Base-by-base conservation (phyloP, 2,113 vertebrate genomes). In the Nanorana parkeri region DNA sequence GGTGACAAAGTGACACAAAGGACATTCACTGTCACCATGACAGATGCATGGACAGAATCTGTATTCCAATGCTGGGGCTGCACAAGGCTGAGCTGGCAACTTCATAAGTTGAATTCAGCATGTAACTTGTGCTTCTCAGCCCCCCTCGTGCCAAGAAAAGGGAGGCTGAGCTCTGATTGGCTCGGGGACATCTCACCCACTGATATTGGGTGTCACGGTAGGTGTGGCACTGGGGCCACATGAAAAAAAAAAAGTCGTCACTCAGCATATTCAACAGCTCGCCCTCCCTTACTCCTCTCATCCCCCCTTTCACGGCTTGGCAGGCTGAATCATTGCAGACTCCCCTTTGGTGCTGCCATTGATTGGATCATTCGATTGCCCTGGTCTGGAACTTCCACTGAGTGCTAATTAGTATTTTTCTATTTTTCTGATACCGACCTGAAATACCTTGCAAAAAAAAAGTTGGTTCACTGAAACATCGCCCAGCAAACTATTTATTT, bases 171-270 rank as follows among this genome's bases (percentile, higher is more conserved):
- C 16, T 61, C 29, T 20, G 16, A 58, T 69, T 81, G 69, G 68
- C 58, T 29, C 10, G 24, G 47, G 16, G 26, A 55, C 63, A 28
- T 81, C 61, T 69, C 80, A 32, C 51, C 28, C 47, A 41, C n/a
- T 26, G 69, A 67, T 75, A 67, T 82, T 82, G 80, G 80, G 61
- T 75, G 66, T 54, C 29, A 5, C 41, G 61, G 71, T 51, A 36
- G 80, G 80, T 66, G 69, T 65, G 68, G 69, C 80, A 73, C 56
- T 32, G 5, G 24, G 52, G 20, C 23, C 28, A 20, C 77, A 36
- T n/a, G n/a, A 78, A 78, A 64, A 47, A 3, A 47, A 47, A 41
- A 67, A 68, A 79, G 28, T 58, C 20, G 51, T 68, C 52, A 56
- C 28, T 69, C 66, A 61, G 60, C 61, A 55, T 79, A 52, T 68